Evolutionary conservation across 2,113 vertebrate species (phyloP), one percentile per base, ranked within the genome.

Genomic region (Anguilla rostrata): DNA sequence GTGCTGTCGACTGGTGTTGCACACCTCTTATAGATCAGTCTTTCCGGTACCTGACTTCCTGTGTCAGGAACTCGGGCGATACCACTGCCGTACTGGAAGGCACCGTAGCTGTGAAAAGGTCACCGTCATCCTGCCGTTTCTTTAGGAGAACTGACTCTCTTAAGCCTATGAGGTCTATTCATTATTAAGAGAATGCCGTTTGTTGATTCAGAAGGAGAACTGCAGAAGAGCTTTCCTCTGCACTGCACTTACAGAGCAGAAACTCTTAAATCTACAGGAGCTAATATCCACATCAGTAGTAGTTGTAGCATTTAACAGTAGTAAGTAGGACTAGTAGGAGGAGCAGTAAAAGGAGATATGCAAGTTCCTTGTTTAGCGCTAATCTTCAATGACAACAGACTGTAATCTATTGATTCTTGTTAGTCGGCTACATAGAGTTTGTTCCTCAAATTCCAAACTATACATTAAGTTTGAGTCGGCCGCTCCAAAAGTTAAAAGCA

Each of bases 341-440:
- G 20, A 53, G 43, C 53, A 81, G 43, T 56, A 60, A 29, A 20
- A 83, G 53, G 46, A 57, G 82, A 83, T 57, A 83, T 57, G 91
- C 75, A 60, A 20, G 57, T 86, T 84, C 90, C 85, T 86, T 90
- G 63, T 89, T 91, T 85, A 91, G 89, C 89, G 89, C 87, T 88
- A 89, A 90, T 86, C 92, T 88, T 93, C 84, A 87, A 86, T 89
- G 91, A 91, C 91, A 92, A 89, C 89, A 89, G 88, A 91, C 85
- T 86, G 89, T 89, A 90, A 90, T 86, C 84, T 83, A 89, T 89
- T 93, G 90, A 91, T 86, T 94, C 90, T 89, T 88, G 90, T 94
- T 92, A 94, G 92, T 94, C 94, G 94, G 93, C 93, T 94, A 93
- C 89, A 92, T 90, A 87, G 90, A 91, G 90, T 91, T 86, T 93